Base-by-base conservation (phyloP, 2,797 vertebrate species). In the Pelodytes ibericus region DNA sequence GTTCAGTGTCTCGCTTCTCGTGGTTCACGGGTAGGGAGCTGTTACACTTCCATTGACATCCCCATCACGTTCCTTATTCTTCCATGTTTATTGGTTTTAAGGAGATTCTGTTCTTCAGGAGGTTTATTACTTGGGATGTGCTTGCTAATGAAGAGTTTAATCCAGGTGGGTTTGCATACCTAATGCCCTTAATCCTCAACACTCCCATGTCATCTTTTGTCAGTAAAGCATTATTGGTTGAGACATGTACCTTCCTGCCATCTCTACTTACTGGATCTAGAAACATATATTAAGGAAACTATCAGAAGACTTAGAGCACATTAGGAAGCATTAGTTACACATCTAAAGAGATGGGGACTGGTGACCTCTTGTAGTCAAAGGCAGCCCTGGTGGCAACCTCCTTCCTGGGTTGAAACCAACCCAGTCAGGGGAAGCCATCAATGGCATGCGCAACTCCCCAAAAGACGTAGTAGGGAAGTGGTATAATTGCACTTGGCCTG, bases 181-280 rank as follows among this genome's bases (percentile, higher is more conserved):
- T 36, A 53, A 22, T 36, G 4, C 58, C 59, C 33, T 24, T 64
- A 75, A 77, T 77, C 67, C 61, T 44, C 33, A 20, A 39, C 59
- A 57, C 67, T 25, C 27, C 29, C 11, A 57, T 70, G 57, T 77
- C 51, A 64, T 77, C 67, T 22, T 77, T 71, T 57, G 67, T 64
- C 22, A 56, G 26, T 33, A 49, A 33, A 64, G 56, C 67, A 56
- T 77, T 75, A 68, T 49, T 68, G 67, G 11, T n/a, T 26, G 47
- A 53, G 16, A 77, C 74, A 64, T 53, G 49, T n/a, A 24, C 60
- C 11, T 62, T 62, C 60, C n/a, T 62, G 60, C 24, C 60, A 26
- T 57, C 33, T 49, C 61, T 57, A 26, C 60, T 58, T 68, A 71
- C 47, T 71, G 49, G 31, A 64, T 64, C 70, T 33, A 71, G 62